Evolutionary conservation across 2,888 invertebrate species (phyloP).

Genomic region (Melieria crassipennis): DNA sequence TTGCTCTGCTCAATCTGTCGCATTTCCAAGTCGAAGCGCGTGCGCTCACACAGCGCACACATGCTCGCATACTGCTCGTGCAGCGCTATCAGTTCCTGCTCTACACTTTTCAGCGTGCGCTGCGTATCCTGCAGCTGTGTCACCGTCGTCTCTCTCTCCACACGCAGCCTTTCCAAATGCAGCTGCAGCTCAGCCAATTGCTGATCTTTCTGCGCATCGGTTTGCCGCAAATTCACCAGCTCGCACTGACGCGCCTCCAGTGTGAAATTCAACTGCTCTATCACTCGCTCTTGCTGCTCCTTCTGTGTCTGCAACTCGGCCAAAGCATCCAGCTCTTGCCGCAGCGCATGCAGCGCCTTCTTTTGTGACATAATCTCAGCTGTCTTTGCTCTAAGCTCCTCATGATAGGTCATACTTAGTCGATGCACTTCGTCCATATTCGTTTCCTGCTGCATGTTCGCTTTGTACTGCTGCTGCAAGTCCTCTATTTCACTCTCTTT

Average conservation of each 20-base stretch:
- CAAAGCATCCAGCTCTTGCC: conserved; percentile 49
- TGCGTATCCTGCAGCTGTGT: conserved; percentile 39
- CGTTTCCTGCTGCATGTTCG: conserved; percentile 47
- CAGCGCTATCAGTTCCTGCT: conserved; percentile 48
- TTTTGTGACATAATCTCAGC: conserved; percentile 53
- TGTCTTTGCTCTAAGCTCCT: conserved; percentile 53
- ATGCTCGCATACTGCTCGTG: conserved; percentile 50
- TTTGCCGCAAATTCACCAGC: conserved; percentile 44
- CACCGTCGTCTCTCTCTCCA: conserved; percentile 40
- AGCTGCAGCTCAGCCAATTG: conserved; percentile 47
- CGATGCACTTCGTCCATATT: conserved; percentile 54
- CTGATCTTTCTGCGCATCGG: conserved; percentile 45
- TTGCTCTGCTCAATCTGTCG: conserved; percentile 47
- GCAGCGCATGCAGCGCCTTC: conserved; percentile 48
- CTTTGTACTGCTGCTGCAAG: conserved; percentile 50
- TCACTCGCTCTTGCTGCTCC: conserved; percentile 52
- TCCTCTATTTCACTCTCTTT: conserved; percentile 54
- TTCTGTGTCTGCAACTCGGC: conserved; percentile 49
- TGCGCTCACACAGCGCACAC: conserved; percentile 51
- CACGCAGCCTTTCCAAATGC: conserved; percentile 34
- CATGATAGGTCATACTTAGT: conserved; percentile 54
- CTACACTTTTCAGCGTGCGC: conserved; percentile 37
- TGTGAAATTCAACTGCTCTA: conserved; percentile 50
- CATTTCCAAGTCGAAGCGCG: conserved; percentile 48
- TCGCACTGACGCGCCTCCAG: conserved; percentile 51